Conservation (phyloP, 1,140 invertebrate species). For the Geopemphigus sp. region DNA sequence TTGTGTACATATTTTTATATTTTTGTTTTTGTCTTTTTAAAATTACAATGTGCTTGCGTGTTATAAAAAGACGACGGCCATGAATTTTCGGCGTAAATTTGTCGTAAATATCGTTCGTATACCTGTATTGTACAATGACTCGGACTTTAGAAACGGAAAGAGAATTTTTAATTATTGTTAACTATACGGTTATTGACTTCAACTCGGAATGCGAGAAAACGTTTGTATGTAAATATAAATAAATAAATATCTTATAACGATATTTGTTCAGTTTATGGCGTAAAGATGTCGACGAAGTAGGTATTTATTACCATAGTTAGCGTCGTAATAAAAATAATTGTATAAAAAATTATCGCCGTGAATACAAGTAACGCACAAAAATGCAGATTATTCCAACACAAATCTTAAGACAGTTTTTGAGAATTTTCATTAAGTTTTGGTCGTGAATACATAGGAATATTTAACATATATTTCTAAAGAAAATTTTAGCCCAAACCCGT, state of each 20-base stretch:
- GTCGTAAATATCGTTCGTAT: neutral
- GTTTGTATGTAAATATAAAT: neutral
- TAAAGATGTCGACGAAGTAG: no score
- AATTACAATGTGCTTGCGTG: no score
- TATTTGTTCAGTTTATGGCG: no score
- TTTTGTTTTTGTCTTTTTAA: no score
- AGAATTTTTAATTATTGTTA: neutral
- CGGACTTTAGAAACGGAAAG: neutral
- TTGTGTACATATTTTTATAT: no score
- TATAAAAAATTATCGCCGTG: no score
- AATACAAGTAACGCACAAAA: neutral
- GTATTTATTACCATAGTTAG: no score
- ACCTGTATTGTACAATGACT: neutral
- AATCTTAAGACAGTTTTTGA: neutral
- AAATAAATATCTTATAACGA: neutral
- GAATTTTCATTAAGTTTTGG: neutral
- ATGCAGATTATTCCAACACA: neutral
- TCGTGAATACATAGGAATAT: neutral
- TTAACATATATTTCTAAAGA: neutral
- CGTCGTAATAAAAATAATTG: no score
- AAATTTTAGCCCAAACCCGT: neutral
- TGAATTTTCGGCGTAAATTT: no score
- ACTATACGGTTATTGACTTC: slow-evolving; percentile 16
- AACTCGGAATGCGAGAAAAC: neutral
- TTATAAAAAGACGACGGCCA: no score